A percentile compares a stretch with the other conserved stretches of the same genome.
phyloP scores from a whole-genome alignment of 2,797 vertebrate genomes.

The Diceros bicornis region DNA sequence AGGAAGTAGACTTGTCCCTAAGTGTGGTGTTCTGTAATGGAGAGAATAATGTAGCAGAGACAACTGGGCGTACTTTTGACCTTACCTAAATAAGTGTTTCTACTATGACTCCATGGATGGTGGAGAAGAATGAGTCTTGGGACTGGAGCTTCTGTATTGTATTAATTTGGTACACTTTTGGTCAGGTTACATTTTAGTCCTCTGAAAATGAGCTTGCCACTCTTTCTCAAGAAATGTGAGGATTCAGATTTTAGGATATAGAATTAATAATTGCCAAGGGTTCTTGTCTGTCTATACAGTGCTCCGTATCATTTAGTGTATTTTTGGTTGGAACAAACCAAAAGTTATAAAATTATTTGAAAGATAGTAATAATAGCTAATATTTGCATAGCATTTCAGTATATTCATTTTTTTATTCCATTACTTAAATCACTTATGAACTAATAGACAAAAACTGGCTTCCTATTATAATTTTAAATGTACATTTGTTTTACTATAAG shows the following conservation, averaged over 20 bases:
- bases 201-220: not conserved
- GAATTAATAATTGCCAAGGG: not conserved
- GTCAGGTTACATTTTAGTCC: not conserved
- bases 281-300: not conserved
- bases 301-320: not conserved
- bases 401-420: conserved; percentile 1
- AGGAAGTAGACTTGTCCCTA: not conserved
- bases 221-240: not conserved
- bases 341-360: conserved; percentile 12
- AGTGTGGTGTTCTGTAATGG: not conserved
- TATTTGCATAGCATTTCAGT: conserved; percentile 16
- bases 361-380: not conserved
- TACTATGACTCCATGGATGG: not conserved
- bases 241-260: not conserved
- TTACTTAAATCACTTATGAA: not conserved
- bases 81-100: not conserved
- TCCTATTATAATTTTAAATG: conserved; percentile 10
- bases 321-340: not conserved
- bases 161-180: not conserved
- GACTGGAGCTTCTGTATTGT: not conserved
- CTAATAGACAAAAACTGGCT: not conserved
- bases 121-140: not conserved
- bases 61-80: not conserved
- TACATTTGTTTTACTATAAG: not conserved
- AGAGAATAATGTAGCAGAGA: conserved; percentile 8